phyloP scores from a whole-genome alignment of 64 coral and sea anemone species.

The Pocillopora verrucosa region DNA sequence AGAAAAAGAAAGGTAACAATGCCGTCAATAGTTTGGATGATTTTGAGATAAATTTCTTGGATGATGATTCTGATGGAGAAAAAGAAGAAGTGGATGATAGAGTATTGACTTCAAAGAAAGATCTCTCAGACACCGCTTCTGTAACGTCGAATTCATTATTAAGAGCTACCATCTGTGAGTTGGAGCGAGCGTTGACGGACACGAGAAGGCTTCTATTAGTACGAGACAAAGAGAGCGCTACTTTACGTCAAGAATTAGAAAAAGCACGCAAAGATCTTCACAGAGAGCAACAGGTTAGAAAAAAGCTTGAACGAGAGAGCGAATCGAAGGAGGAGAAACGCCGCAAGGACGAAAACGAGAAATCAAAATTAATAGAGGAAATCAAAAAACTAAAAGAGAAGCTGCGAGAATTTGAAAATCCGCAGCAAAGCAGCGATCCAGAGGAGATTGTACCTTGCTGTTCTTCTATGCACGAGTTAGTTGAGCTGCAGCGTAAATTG shows the following conservation, averaged over 20 bases:
- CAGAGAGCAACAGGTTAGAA: slow-evolving; percentile 77
- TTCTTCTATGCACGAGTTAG: slow-evolving; percentile 90
- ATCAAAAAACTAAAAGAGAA: slow-evolving; percentile 47
- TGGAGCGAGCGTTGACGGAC: slow-evolving; percentile 87
- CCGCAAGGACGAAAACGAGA: slow-evolving; percentile 47
- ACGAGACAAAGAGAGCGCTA: slow-evolving; percentile 76
- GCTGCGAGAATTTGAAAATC: slow-evolving; percentile 55
- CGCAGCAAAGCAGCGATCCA: slow-evolving; percentile 34
- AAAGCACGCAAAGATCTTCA: slow-evolving; percentile 76
- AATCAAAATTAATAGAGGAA: slow-evolving; percentile 49
- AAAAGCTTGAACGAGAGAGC: slow-evolving; percentile 54
- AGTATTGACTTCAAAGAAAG: slow-evolving; percentile 18
- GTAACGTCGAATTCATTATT: slow-evolving; percentile 81
- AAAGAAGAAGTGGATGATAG: not conserved
- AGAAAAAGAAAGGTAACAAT: slow-evolving; percentile 19
- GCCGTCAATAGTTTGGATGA: slow-evolving; percentile 30
- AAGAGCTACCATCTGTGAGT: slow-evolving; percentile 82
- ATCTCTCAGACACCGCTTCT: slow-evolving; percentile 52
- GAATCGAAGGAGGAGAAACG: slow-evolving; percentile 52
- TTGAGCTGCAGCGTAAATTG: slow-evolving; percentile 75
- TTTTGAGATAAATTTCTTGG: slow-evolving; percentile 55
- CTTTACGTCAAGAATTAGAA: slow-evolving; percentile 76
- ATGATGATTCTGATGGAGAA: slow-evolving; percentile 43
- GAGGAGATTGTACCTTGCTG: slow-evolving; percentile 90
- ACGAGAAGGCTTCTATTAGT: slow-evolving; percentile 71